Percentiles rank a stretch among this genome's conserved stretches.
Conservation (phyloP, 2,797 vertebrate species). For the Notoglanidium macrostoma region DNA sequence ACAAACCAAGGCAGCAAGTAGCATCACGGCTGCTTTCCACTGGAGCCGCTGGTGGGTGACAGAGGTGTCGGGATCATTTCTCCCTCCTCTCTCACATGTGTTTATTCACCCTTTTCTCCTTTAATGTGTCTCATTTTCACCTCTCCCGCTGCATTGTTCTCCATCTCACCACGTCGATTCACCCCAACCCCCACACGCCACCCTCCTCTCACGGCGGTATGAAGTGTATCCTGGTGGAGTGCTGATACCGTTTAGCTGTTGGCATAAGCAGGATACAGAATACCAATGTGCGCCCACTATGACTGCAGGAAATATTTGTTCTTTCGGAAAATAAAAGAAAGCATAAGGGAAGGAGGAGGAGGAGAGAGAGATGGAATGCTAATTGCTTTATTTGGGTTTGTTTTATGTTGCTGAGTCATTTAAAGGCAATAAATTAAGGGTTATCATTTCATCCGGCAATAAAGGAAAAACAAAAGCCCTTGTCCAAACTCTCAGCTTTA, state of each 20-base stretch:
- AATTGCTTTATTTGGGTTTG: background rate
- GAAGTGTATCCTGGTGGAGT: slow-evolving; percentile 56
- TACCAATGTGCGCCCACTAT: slow-evolving; percentile 69
- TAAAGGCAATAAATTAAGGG: slow-evolving; percentile 4
- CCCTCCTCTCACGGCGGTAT: slow-evolving; percentile 31
- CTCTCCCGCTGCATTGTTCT: slow-evolving; percentile 48
- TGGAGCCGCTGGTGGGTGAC: slow-evolving; percentile 62
- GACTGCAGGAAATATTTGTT: slow-evolving; percentile 74
- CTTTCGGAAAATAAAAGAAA: slow-evolving; percentile 64
- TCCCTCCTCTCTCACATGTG: slow-evolving; percentile 67
- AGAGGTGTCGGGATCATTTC: slow-evolving; percentile 31
- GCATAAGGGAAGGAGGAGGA: background rate
- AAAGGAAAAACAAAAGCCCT: background rate
- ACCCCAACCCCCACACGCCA: slow-evolving; percentile 31
- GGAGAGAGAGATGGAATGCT: background rate
- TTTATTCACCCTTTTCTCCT: slow-evolving; percentile 20
- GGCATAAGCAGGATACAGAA: slow-evolving; percentile 71
- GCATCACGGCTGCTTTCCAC: slow-evolving; percentile 19
- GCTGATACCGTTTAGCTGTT: slow-evolving; percentile 65
- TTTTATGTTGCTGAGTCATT: background rate
- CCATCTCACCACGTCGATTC: slow-evolving; percentile 35
- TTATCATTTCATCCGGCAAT: background rate
- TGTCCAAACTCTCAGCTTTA: background rate
- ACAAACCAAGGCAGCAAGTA: background rate
- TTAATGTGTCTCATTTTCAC: slow-evolving; percentile 28